These are phyloP conservation scores for Nothoprocta pentlandii DNA, from an alignment of 2,113 vertebrate genomes.

Conservation along the genomic window DNA sequence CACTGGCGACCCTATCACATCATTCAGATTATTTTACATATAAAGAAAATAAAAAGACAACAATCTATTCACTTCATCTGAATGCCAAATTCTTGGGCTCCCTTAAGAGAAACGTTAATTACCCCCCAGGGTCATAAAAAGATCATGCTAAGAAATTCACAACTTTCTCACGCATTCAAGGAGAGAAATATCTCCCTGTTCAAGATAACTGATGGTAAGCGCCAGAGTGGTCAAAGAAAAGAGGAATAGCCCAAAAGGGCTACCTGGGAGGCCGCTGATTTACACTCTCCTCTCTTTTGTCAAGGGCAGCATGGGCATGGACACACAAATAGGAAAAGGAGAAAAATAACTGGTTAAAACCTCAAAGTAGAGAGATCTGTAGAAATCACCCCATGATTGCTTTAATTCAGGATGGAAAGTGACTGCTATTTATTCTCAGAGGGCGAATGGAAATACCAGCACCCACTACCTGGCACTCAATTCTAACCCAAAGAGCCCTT, in stretches of 20 bases:
- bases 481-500: not conserved
- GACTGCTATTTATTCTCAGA: not conserved
- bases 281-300: not conserved
- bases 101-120: conserved; percentile 51
- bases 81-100: conserved; percentile 13
- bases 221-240: not conserved
- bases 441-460: conserved; percentile 7
- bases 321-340: not conserved
- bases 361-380: not conserved
- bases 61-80: conserved; percentile 3
- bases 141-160: conserved; percentile 30
- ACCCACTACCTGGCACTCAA: conserved; percentile 8
- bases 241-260: not conserved
- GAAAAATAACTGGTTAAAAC: not conserved
- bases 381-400: conserved; percentile 5
- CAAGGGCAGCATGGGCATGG: not conserved
- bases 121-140: not conserved
- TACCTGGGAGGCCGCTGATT: not conserved
- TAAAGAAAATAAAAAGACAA: not conserved
- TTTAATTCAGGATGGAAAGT: conserved; percentile 21
- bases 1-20: not conserved
- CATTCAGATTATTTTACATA: not conserved
- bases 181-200: not conserved
- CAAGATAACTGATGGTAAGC: conserved; percentile 23
- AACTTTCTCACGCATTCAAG: conserved; percentile 13